These are phyloP conservation scores for Loripinus fragilis DNA, from an alignment of 2,888 invertebrate genomes.

Conservation along the genomic window DNA sequence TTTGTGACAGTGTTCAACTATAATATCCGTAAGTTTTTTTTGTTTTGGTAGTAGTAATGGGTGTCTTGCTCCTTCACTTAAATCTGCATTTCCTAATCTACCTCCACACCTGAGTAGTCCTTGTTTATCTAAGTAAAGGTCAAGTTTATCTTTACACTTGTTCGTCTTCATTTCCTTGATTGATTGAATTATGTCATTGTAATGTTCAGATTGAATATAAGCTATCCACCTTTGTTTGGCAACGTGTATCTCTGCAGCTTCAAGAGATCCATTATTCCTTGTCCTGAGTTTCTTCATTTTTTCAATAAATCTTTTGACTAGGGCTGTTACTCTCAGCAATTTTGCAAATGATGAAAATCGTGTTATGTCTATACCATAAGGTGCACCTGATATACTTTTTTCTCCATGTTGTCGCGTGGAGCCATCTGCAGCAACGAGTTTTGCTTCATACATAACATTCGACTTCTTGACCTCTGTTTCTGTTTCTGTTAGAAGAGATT, in stretches of 20 bases:
- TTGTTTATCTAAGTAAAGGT: conserved; percentile 12
- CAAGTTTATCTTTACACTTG: conserved; percentile 1
- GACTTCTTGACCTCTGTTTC: not conserved
- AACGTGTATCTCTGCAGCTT: conserved; percentile 21
- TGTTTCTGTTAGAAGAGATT: not conserved
- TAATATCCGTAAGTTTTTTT: conserved; percentile 4
- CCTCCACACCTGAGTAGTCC: conserved; percentile 28
- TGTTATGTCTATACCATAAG: conserved; percentile 27
- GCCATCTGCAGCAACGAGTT: not conserved
- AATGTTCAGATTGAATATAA: conserved; percentile 19
- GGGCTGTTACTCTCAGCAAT: conserved; percentile 38
- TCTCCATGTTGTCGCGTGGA: not conserved
- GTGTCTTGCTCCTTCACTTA: conserved; percentile 18
- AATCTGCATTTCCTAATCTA: conserved; percentile 21
- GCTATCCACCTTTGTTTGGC: conserved; percentile 37
- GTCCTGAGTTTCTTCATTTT: conserved; percentile 16
- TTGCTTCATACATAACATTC: conserved; percentile 1
- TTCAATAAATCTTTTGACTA: conserved; percentile 19
- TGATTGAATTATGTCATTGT: not conserved
- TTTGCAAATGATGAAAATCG: conserved; percentile 30
- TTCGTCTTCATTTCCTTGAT: conserved; percentile 1
- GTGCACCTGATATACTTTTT: not conserved
- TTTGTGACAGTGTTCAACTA: conserved; percentile 17
- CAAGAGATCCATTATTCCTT: conserved; percentile 5
- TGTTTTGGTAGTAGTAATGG: conserved; percentile 26